A percentile compares a stretch with the other conserved stretches of the same genome.
These are phyloP conservation scores for Alectura lathami DNA, from an alignment of 2,113 vertebrate genomes.

Conservation along the genomic window DNA sequence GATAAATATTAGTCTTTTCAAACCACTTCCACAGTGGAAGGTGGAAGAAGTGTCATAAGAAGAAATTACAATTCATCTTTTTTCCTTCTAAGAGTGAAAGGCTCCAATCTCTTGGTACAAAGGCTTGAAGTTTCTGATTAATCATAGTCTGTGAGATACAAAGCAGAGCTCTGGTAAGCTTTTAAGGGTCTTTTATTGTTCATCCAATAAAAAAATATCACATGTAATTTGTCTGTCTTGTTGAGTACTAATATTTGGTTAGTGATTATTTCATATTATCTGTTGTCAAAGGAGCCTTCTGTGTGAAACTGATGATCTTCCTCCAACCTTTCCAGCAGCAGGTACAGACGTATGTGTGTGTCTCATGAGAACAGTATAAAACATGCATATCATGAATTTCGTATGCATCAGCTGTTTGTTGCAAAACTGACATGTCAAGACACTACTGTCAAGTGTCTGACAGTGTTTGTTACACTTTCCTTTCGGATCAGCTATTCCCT, in stretches of 20 bases:
- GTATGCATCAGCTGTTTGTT: background rate
- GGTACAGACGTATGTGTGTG: background rate
- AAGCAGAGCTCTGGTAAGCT: background rate
- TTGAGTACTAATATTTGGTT: constrained; percentile 23
- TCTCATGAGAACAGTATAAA: background rate
- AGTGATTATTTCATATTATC: constrained; percentile 6
- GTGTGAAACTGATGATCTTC: background rate
- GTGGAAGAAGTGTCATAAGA: background rate
- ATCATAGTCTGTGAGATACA: background rate
- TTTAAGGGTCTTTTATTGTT: background rate
- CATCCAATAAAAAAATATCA: background rate
- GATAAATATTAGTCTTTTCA: background rate
- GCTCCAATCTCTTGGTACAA: background rate
- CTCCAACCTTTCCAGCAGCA: background rate
- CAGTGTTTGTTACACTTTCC: background rate
- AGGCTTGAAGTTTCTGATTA: constrained; percentile 15
- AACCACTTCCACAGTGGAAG: background rate
- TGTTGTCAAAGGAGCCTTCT: background rate
- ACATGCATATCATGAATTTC: background rate
- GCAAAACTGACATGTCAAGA: background rate
- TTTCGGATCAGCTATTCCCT: background rate
- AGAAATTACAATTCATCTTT: background rate
- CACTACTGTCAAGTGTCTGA: background rate
- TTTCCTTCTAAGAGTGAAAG: background rate
- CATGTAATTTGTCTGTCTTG: constrained; percentile 1